These are phyloP conservation scores for Helarctos malayanus DNA, from an alignment of 2,797 vertebrate genomes.

Conservation along the genomic window DNA sequence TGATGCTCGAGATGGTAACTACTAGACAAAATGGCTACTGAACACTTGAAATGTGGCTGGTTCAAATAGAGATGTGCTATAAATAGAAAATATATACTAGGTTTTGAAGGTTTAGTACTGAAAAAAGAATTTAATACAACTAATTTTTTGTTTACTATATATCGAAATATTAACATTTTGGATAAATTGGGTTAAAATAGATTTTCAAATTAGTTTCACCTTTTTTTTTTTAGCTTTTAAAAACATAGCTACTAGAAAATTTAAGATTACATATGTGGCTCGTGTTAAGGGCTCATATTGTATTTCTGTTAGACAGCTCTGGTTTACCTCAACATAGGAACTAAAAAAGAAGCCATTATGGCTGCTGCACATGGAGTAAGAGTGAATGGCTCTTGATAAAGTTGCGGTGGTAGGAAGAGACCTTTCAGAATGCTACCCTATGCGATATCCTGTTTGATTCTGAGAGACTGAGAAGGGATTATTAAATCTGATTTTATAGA, in stretches of 20 bases:
- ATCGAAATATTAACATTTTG: conserved; percentile 37
- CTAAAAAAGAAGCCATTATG: not conserved
- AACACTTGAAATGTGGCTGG: not conserved
- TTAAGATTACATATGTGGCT: not conserved
- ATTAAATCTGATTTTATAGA: conserved; percentile 43
- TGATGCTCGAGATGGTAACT: not conserved
- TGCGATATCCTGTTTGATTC: not conserved
- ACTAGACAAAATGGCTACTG: not conserved
- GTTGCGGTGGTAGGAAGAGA: not conserved
- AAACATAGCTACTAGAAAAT: not conserved
- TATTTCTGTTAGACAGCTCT: not conserved
- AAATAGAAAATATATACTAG: not conserved
- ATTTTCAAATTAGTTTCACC: conserved; percentile 31
- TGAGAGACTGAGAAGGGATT: not conserved
- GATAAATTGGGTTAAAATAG: conserved; percentile 35
- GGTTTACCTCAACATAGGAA: not conserved
- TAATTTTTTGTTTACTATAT: conserved; percentile 25
- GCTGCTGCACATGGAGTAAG: not conserved
- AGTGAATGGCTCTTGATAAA: not conserved
- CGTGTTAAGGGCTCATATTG: not conserved
- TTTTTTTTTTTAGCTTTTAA: conserved; percentile 20
- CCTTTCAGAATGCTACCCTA: not conserved
- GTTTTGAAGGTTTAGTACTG: conserved; percentile 28
- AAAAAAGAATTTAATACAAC: conserved; percentile 20
- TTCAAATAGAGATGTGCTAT: not conserved